Percentiles rank a stretch among this genome's conserved stretches.
phyloP scores from a whole-genome alignment of 2,888 invertebrate species.

The Nebria brevicollis region DNA sequence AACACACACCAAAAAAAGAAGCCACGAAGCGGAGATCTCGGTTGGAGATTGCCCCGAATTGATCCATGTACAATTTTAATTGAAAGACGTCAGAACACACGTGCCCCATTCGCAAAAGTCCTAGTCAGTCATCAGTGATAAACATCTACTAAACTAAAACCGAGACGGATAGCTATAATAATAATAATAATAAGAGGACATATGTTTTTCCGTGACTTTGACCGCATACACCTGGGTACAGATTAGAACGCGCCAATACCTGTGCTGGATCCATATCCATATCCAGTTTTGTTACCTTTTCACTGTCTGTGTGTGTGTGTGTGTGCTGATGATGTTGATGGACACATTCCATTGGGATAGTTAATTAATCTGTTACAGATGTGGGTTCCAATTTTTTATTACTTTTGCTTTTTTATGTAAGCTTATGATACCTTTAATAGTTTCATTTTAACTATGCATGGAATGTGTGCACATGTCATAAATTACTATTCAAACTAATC shows the following conservation, averaged over 20 bases:
- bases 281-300: no score
- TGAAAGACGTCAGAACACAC: not conserved
- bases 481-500: no score
- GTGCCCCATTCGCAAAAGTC: not conserved
- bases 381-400: not conserved
- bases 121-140: not conserved
- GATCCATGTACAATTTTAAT: not conserved
- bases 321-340: not conserved
- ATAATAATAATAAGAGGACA: no score
- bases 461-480: not conserved
- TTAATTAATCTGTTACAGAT: not conserved
- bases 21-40: not conserved
- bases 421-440: not conserved
- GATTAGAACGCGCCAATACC: no score
- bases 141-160: no score
- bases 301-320: not conserved
- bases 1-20: no score
- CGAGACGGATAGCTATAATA: no score
- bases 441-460: not conserved
- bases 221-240: no score
- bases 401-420: not conserved
- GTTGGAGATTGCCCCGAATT: not conserved
- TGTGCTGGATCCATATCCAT: no score
- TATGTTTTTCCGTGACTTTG: no score
- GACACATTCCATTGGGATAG: not conserved